phyloP scores from a whole-genome alignment of 2,797 vertebrate genomes.

The Syngnathus rostellatus region DNA sequence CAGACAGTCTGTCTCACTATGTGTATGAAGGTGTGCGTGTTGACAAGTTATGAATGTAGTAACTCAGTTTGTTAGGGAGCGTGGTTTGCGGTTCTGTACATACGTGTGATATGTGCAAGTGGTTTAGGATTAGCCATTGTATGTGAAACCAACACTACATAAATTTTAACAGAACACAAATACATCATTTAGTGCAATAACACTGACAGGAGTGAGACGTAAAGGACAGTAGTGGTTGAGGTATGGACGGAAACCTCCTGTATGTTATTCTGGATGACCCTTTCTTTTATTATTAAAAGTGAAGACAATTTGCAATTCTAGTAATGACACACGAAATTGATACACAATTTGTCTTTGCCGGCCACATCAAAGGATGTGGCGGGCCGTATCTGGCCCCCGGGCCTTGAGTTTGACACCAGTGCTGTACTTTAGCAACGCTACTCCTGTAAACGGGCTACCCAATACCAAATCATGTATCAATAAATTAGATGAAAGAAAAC shows the following conservation, averaged over 20 bases:
- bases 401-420: too few relatives aligned
- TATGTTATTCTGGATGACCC: too few relatives aligned
- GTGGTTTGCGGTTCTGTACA: slow-evolving; percentile 30
- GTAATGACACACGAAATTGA: too few relatives aligned
- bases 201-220: not conserved
- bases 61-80: slow-evolving; percentile 17
- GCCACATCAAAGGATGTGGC: too few relatives aligned
- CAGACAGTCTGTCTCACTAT: slow-evolving; percentile 37
- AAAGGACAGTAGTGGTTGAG: not conserved
- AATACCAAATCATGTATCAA: not conserved
- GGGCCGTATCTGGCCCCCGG: too few relatives aligned
- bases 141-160: slow-evolving; percentile 3
- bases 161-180: not conserved
- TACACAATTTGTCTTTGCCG: too few relatives aligned
- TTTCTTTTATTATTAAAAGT: too few relatives aligned
- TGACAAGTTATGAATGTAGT: slow-evolving; percentile 25
- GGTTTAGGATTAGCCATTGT: slow-evolving; percentile 29
- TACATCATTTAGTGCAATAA: not conserved
- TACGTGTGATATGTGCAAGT: slow-evolving; percentile 23
- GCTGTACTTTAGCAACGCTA: not conserved
- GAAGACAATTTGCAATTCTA: too few relatives aligned
- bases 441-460: slow-evolving; percentile 5
- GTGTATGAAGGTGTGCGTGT: slow-evolving; percentile 5
- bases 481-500: not conserved
- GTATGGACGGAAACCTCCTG: too few relatives aligned